These are phyloP conservation scores for Phrynocephalus forsythii DNA, from an alignment of 2,797 vertebrate species.

Conservation along the genomic window DNA sequence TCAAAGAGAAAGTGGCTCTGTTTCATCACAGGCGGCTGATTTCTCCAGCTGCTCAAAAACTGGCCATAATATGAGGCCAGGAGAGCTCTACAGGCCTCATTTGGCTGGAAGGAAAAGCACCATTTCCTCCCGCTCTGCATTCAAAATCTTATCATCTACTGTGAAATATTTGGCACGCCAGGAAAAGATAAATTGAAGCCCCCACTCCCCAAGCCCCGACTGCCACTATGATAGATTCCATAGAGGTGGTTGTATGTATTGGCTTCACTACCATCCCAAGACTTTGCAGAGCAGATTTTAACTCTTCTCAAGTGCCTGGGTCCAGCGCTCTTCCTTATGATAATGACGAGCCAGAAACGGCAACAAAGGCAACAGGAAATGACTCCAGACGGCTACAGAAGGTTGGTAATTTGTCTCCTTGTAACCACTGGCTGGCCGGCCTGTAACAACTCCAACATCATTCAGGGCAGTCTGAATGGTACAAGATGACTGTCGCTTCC, in stretches of 20 bases:
- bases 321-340: background rate
- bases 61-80: background rate
- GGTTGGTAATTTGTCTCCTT: slow-evolving; percentile 2
- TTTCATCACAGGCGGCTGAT: background rate
- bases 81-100: background rate
- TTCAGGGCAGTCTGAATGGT: background rate
- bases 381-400: slow-evolving; percentile 1
- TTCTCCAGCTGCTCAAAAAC: slow-evolving; percentile 1
- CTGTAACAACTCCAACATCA: slow-evolving; percentile 9
- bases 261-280: slow-evolving; percentile 11
- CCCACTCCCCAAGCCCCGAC: background rate
- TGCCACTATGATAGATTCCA: too few species aligned
- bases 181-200: background rate
- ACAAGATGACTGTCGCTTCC: slow-evolving; percentile 7
- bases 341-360: background rate
- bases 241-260: background rate
- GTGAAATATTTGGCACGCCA: background rate
- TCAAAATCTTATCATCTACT: background rate
- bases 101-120: background rate
- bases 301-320: background rate
- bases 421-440: background rate
- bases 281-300: background rate
- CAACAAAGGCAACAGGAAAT: background rate
- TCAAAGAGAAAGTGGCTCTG: background rate
- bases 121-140: background rate